Evolutionary conservation across 2,888 invertebrate genomes (phyloP).

Genomic region (Monoplex corrugatus): DNA sequence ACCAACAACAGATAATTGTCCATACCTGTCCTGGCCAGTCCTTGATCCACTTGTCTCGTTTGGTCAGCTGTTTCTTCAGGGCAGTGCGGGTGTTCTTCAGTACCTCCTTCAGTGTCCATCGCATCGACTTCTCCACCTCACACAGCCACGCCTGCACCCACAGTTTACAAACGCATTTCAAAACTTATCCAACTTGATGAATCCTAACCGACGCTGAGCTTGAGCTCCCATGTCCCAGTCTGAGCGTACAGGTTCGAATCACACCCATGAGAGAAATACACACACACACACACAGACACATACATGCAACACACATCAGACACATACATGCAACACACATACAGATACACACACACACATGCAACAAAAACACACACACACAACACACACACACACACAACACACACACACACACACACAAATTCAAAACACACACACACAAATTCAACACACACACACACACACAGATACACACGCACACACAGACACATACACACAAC

Average conservation of each 20-base stretch:
- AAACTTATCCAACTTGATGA: too few relatives aligned
- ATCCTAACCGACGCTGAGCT: too few relatives aligned
- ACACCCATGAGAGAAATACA: neutral
- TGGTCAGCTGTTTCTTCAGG: slow-evolving; percentile 88
- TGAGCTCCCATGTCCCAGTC: too few relatives aligned
- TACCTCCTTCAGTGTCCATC: slow-evolving; percentile 82
- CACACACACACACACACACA: neutral
- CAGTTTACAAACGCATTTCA: too few relatives aligned
- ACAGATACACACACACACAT: neutral
- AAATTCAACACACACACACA: neutral
- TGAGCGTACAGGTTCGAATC: neutral
- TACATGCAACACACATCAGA: neutral
- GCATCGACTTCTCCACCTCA: slow-evolving; percentile 84
- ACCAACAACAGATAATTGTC: neutral
- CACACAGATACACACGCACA: too few relatives aligned
- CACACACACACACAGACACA: neutral
- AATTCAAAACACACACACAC: neutral
- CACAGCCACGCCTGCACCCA: slow-evolving; percentile 86
- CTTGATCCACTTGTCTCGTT: slow-evolving; percentile 92
- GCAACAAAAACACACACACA: neutral
- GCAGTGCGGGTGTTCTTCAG: slow-evolving; percentile 86
- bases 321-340: neutral
- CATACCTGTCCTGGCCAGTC: slow-evolving; percentile 90
- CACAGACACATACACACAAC: too few relatives aligned
- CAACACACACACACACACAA: neutral